A percentile compares a stretch with the other conserved stretches of the same genome.
phyloP scores from a whole-genome alignment of 1,140 invertebrate genomes.

The Melitaea cinxia region DNA sequence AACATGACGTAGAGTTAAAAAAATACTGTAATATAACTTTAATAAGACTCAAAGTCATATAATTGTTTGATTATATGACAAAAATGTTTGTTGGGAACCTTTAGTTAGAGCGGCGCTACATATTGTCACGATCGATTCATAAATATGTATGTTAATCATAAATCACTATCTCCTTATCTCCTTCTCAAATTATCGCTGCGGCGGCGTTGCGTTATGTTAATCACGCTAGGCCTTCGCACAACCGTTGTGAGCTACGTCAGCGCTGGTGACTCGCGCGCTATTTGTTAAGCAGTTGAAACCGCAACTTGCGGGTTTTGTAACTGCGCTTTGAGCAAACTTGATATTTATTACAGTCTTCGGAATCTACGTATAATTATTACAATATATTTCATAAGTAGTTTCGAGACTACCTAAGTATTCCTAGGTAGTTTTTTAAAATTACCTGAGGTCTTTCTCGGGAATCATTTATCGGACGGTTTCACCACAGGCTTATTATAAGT shows the following conservation, averaged over 20 bases:
- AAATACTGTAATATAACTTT: no score
- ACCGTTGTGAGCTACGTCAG: constrained; percentile 27
- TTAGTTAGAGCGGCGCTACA: constrained; percentile 66
- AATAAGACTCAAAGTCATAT: no score
- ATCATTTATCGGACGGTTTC: constrained; percentile 45
- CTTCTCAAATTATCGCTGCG: constrained; percentile 54
- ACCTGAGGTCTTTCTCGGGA: constrained; percentile 40
- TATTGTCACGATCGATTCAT: constrained; percentile 75
- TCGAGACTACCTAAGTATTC: constrained; percentile 1
- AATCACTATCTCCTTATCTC: constrained; percentile 68
- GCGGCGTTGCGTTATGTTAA: constrained; percentile 49
- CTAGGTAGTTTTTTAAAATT: not conserved
- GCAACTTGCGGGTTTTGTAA: constrained; percentile 65
- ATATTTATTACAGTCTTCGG: constrained; percentile 65
- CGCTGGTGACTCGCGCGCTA: constrained; percentile 44
- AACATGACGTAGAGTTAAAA: no score
- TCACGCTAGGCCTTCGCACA: constrained; percentile 29
- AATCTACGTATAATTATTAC: constrained; percentile 43
- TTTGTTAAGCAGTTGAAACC: constrained; percentile 64
- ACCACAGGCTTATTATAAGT: constrained; percentile 56
- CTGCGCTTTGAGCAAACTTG: constrained; percentile 60
- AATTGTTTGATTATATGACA: no score
- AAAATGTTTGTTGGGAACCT: no score
- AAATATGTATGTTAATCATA: constrained; percentile 65
- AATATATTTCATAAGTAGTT: constrained; percentile 6